phyloP scores from a whole-genome alignment of 2,113 vertebrate genomes.

The Dissostichus mawsoni region DNA sequence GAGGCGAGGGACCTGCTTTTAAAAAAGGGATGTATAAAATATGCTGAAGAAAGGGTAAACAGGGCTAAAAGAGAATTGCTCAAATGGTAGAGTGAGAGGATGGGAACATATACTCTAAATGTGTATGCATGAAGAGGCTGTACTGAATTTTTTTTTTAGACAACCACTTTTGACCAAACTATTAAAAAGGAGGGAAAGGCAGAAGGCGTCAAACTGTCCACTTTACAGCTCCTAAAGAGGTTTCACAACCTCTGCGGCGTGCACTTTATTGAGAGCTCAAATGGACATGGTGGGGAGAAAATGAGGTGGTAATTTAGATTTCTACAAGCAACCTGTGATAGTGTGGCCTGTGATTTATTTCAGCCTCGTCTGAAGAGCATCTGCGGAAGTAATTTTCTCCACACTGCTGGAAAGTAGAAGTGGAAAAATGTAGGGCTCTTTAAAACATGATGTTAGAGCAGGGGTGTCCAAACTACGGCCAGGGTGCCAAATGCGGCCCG shows the following conservation, averaged over 20 bases:
- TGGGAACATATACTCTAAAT: constrained; percentile 12
- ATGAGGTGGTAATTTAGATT: constrained; percentile 33
- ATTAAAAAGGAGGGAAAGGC: constrained; percentile 53
- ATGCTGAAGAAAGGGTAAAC: constrained; percentile 49
- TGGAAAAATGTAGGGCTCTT: constrained; percentile 5
- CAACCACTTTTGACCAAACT: constrained; percentile 51
- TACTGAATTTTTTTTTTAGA: not conserved
- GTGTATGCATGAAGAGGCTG: not conserved
- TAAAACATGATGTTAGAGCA: constrained; percentile 17
- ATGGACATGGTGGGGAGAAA: constrained; percentile 27
- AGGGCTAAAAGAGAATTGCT: constrained; percentile 59
- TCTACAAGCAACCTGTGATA: constrained; percentile 32
- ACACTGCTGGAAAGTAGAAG: not conserved
- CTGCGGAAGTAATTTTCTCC: not conserved
- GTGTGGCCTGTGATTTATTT: constrained; percentile 23
- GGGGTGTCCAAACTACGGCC: no score
- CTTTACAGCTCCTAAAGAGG: constrained; percentile 65
- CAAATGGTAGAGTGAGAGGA: constrained; percentile 20
- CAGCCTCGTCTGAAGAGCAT: not conserved
- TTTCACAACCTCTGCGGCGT: constrained; percentile 65
- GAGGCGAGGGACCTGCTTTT: constrained; percentile 25
- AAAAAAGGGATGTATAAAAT: constrained; percentile 46
- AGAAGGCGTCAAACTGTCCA: constrained; percentile 58
- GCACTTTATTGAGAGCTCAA: constrained; percentile 55
- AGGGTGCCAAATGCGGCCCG: no score